phyloP scores from a whole-genome alignment of 2,888 invertebrate species.

The Hololepta plana region DNA sequence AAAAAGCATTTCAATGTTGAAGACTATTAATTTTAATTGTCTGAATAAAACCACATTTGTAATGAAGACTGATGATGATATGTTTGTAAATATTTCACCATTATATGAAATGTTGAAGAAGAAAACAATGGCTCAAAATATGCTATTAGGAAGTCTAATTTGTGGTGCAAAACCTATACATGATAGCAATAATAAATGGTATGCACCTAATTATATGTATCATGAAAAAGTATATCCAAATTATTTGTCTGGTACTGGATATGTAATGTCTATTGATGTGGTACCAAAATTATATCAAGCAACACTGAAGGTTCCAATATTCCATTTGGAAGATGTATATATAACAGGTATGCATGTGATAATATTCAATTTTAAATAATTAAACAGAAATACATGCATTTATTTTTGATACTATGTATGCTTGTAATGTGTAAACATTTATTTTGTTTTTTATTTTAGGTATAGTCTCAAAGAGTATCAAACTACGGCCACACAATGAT shows the following conservation, averaged over 20 bases:
- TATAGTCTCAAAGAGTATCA: slow-evolving; percentile 42
- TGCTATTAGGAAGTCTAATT: slow-evolving; percentile 61
- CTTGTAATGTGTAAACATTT: not conserved
- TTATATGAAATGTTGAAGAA: slow-evolving; percentile 26
- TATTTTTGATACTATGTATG: too few species aligned
- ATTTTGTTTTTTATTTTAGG: slow-evolving; percentile 20
- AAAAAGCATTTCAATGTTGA: slow-evolving; percentile 70
- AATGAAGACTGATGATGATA: slow-evolving; percentile 76
- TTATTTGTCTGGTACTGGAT: slow-evolving; percentile 66
- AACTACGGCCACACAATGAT: slow-evolving; percentile 41
- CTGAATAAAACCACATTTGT: slow-evolving; percentile 35
- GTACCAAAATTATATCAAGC: slow-evolving; percentile 44
- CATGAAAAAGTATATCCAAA: slow-evolving; percentile 52
- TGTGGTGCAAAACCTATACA: slow-evolving; percentile 58
- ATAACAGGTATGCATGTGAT: slow-evolving; percentile 59
- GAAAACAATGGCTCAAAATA: slow-evolving; percentile 21
- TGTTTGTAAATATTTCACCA: slow-evolving; percentile 63
- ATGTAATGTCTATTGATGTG: slow-evolving; percentile 50
- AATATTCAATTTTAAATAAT: slow-evolving; percentile 2
- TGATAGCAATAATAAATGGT: slow-evolving; percentile 64
- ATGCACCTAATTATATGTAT: slow-evolving; percentile 65
- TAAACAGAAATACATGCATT: not conserved
- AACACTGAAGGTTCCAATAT: slow-evolving; percentile 45
- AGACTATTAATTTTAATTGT: slow-evolving; percentile 59
- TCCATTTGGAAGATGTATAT: slow-evolving; percentile 62